Evolutionary conservation across 1,140 invertebrate species (phyloP).

Genomic region (Lucilia sericata): DNA sequence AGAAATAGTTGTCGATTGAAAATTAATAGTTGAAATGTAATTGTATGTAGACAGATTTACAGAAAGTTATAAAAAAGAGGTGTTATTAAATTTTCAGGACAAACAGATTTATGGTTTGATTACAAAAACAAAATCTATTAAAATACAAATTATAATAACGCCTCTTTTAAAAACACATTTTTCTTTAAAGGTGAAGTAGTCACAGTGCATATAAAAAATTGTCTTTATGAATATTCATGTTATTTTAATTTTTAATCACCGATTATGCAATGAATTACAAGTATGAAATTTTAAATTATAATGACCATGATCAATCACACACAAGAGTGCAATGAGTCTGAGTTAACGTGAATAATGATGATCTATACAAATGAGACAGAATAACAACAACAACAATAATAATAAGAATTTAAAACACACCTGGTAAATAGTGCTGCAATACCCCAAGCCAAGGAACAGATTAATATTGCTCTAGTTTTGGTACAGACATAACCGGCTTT

Average conservation of each 20-base stretch:
- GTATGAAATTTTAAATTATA: slow-evolving; percentile 7
- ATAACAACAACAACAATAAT: background rate
- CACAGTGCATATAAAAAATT: background rate
- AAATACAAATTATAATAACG: background rate
- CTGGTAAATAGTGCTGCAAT: slow-evolving; percentile 86
- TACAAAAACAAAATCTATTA: no score
- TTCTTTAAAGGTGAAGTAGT: background rate
- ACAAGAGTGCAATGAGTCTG: background rate
- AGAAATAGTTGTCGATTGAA: no score
- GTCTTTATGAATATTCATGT: background rate
- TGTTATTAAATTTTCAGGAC: no score
- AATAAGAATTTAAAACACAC: slow-evolving; percentile 69
- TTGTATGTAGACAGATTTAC: no score
- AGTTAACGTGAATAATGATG: background rate
- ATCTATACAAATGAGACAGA: background rate
- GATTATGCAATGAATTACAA: background rate
- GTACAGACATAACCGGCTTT: slow-evolving; percentile 92
- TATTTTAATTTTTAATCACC: background rate
- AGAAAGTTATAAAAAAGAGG: no score
- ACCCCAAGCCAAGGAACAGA: slow-evolving; percentile 87
- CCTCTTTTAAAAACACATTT: background rate
- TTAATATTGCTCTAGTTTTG: slow-evolving; percentile 84
- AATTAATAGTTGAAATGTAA: no score
- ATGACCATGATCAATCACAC: background rate
- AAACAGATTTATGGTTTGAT: no score